Base-by-base conservation (phyloP, 2,113 vertebrate species). In the Mohoua ochrocephala region DNA sequence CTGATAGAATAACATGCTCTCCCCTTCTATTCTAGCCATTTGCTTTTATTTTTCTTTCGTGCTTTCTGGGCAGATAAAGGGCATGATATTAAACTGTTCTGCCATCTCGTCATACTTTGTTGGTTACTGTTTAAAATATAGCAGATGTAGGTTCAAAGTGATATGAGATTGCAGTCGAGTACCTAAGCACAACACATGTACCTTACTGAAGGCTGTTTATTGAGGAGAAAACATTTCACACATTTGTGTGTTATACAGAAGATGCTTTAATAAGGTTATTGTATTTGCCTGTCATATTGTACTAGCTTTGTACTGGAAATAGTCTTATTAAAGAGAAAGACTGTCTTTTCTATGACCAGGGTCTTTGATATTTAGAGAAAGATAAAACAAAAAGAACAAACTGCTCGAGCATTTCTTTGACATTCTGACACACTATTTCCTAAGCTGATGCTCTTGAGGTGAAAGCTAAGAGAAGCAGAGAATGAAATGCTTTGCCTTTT, bases 251-350 rank as follows among this genome's bases (percentile, higher is more conserved):
- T 77, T 95, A 77, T 52, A 60, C 47, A 90, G 89, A 94, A 85
- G 85, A 94, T 89, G 54, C 87, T 95, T 95, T 96, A 97, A 96
- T 95, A 81, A 93, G 78, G 80, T 93, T 94, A 93, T 78, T 95
- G 83, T 61, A 92, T 84, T 96, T 94, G 87, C 70, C 83, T 96
- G 93, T 97, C 96, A 83, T 69, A 84, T 87, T 86, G n/a, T 78
- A 78, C 82, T 91, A 80, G 76, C 84, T 93, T 84, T 91, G 87
- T 70, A 87, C 50, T 64, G 57, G 67, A 87, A 95, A 92, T 4
- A 75, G 78, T 81, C 53, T 95, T 96, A 96, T 94, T 96, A 95
- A 97, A 97, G 87, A 95, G 93, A 95, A 96, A 93, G 93, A 94
- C 59, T 96, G 95, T 91, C 89, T 94, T 93, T 80, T 94, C 84